Evolutionary conservation across 2,797 vertebrate species (phyloP).

Genomic region (Glyptemys insculpta): DNA sequence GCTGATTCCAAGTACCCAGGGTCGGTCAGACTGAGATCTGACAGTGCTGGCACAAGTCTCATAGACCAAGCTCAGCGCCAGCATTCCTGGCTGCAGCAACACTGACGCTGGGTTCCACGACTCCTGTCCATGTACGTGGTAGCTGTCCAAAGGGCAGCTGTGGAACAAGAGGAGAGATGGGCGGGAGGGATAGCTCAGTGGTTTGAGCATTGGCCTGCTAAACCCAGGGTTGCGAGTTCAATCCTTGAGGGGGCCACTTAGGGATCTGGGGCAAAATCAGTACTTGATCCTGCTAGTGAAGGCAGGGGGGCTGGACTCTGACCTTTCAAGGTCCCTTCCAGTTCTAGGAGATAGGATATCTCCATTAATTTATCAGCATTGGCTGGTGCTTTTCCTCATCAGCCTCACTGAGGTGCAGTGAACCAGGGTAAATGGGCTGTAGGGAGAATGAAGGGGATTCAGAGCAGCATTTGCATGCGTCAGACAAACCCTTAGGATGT

Average conservation of each 20-base stretch:
- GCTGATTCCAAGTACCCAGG: neutral
- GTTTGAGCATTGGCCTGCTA: no score
- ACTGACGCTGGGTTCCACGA: neutral
- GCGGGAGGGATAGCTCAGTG: no score
- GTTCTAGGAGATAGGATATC: no score
- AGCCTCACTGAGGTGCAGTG: neutral
- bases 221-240: no score
- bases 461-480: neutral
- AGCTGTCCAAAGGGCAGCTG: neutral
- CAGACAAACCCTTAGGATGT: neutral
- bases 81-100: neutral
- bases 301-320: no score
- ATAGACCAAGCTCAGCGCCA: neutral
- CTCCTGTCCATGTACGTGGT: neutral
- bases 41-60: neutral
- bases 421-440: neutral
- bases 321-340: no score
- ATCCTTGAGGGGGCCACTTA: no score
- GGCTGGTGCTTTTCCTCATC: neutral
- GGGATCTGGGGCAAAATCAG: no score
- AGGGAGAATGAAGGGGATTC: neutral
- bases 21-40: neutral
- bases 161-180: neutral
- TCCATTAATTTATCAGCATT: no score
- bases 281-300: no score